A percentile compares a stretch with the other conserved stretches of the same genome.
Conservation (phyloP, 2,888 invertebrate genomes). For the Mactromeris polynyma region DNA sequence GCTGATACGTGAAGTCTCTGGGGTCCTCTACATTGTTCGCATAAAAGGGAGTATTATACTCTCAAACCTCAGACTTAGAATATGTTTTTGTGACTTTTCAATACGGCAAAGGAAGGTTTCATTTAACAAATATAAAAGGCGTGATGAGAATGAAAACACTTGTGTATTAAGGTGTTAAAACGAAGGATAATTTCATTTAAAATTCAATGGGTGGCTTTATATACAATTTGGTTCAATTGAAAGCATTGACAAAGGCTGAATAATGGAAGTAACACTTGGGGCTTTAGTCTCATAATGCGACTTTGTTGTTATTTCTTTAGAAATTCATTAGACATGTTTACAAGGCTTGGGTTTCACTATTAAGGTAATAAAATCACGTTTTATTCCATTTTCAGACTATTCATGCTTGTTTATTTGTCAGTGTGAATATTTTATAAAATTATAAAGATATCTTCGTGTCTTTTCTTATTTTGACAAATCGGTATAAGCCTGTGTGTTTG, state of each 20-base stretch:
- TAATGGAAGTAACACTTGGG: conserved; percentile 65
- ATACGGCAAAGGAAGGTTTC: conserved; percentile 63
- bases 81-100: conserved; percentile 52
- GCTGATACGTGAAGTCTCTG: conserved; percentile 30
- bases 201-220: conserved; percentile 70
- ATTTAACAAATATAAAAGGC: conserved; percentile 67
- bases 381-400: conserved; percentile 63
- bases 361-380: conserved; percentile 63
- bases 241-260: conserved; percentile 53
- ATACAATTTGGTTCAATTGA: conserved; percentile 70
- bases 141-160: conserved; percentile 53
- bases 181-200: conserved; percentile 75
- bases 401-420: conserved; percentile 60
- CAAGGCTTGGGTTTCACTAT: conserved; percentile 55
- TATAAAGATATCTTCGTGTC: conserved; percentile 41
- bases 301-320: conserved; percentile 56
- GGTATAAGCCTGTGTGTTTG: conserved; percentile 26
- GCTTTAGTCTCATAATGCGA: conserved; percentile 59
- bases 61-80: conserved; percentile 35
- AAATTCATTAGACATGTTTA: conserved; percentile 68
- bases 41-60: conserved; percentile 46
- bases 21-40: conserved; percentile 25
- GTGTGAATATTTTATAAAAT: conserved; percentile 64
- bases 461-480: conserved; percentile 41
- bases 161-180: conserved; percentile 72